Evolutionary conservation across 2,888 invertebrate species (phyloP).

Genomic region (Coleophora flavipennella): DNA sequence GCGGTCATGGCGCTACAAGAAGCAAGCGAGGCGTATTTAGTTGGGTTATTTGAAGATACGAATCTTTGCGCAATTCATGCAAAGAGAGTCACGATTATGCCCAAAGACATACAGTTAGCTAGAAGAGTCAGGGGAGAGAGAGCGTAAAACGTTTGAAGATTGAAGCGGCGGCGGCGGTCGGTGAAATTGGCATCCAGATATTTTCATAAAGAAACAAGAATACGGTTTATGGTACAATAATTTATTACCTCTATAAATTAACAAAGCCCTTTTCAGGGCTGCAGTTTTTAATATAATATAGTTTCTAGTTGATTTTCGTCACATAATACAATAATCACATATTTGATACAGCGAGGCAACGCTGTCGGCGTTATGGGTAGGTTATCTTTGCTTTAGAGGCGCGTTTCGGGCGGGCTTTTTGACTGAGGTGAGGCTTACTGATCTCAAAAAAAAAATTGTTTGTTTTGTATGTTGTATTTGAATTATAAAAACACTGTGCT

Average conservation of each 20-base stretch:
- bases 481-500: too few relatives aligned
- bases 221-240: not conserved
- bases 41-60: conserved; percentile 82
- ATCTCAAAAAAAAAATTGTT: too few relatives aligned
- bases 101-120: conserved; percentile 52
- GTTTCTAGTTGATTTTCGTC: conserved; percentile 13
- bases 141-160: conserved; percentile 26
- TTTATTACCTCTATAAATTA: conserved; percentile 6
- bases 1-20: conserved; percentile 79
- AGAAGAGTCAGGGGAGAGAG: conserved; percentile 49
- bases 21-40: conserved; percentile 74
- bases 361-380: too few relatives aligned
- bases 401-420: too few relatives aligned
- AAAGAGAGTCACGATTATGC: conserved; percentile 57
- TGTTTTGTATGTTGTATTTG: too few relatives aligned
- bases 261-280: conserved; percentile 68
- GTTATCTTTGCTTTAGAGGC: too few relatives aligned
- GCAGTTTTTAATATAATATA: conserved; percentile 25
- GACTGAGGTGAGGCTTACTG: too few relatives aligned
- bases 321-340: too few relatives aligned
- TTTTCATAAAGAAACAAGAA: not conserved
- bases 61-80: conserved; percentile 85
- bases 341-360: too few relatives aligned
- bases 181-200: not conserved
- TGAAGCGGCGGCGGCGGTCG: too few relatives aligned